Percentiles rank a stretch among this genome's conserved stretches.
These are phyloP conservation scores for Paraescarpia echinospica DNA, from an alignment of 1,140 invertebrate species.

Conservation along the genomic window DNA sequence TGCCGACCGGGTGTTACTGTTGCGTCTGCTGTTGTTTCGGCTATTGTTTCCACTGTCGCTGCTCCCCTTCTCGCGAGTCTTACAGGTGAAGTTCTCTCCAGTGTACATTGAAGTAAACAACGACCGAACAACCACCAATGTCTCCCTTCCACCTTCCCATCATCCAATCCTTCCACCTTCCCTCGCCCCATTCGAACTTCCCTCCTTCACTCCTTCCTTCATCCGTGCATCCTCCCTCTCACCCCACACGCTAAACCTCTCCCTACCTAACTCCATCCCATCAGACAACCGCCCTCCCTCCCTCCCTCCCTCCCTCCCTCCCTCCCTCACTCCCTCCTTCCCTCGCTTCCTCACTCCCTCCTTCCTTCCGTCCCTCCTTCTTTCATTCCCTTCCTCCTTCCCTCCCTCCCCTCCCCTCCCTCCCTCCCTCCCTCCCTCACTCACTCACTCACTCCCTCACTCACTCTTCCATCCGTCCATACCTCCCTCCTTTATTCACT, in stretches of 20 bases:
- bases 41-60: too few relatives aligned
- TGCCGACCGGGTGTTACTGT: too few relatives aligned
- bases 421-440: neutral
- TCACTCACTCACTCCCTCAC: neutral
- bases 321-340: neutral
- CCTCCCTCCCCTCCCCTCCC: neutral
- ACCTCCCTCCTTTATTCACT: neutral
- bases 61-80: neutral
- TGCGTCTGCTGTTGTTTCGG: too few relatives aligned
- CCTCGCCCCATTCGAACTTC: neutral
- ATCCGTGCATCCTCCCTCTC: neutral
- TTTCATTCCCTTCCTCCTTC: neutral
- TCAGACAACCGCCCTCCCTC: neutral
- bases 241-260: neutral
- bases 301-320: neutral
- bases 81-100: too few relatives aligned
- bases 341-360: neutral
- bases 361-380: neutral
- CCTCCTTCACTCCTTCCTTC: neutral
- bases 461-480: neutral
- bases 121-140: too few relatives aligned
- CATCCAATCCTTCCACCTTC: neutral
- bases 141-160: neutral
- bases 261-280: neutral
- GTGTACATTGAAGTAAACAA: too few relatives aligned